Evolutionary conservation across 2,797 vertebrate genomes (phyloP).

Genomic region (Megaceryle alcyon): DNA sequence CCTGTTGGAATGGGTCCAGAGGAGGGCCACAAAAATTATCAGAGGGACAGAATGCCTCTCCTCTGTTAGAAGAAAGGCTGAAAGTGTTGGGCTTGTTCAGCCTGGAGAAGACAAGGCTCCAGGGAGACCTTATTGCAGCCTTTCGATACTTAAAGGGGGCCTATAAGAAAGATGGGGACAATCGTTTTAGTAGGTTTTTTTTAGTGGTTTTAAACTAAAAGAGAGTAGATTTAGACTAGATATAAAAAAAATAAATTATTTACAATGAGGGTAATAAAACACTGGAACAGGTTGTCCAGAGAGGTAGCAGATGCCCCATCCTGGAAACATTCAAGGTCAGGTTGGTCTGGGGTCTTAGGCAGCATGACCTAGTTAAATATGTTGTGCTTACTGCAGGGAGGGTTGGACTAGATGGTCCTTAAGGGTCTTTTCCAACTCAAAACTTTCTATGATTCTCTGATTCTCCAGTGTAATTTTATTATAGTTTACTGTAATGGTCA

Average conservation of each 20-base stretch:
- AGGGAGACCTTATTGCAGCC: background rate
- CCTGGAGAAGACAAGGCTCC: background rate
- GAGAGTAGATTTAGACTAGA: background rate
- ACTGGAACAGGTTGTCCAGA: background rate
- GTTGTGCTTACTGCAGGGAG: background rate
- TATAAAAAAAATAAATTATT: background rate
- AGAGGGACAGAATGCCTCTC: background rate
- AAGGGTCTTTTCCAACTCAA: background rate
- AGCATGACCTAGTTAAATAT: background rate
- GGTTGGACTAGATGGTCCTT: background rate
- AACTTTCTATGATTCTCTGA: background rate
- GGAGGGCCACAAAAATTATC: background rate
- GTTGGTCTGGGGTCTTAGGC: background rate
- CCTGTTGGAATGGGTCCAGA: background rate
- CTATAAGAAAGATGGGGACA: background rate
- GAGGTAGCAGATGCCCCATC: background rate
- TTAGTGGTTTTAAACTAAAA: background rate
- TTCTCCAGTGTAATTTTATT: background rate
- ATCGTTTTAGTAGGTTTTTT: background rate
- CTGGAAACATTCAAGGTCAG: background rate
- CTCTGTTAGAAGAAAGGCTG: background rate
- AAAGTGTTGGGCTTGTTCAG: background rate
- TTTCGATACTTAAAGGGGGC: background rate
- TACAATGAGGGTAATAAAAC: background rate
- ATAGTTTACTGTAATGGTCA: background rate